These are phyloP conservation scores for Hemibagrus wyckioides DNA, from an alignment of 2,113 vertebrate species.

Conservation along the genomic window DNA sequence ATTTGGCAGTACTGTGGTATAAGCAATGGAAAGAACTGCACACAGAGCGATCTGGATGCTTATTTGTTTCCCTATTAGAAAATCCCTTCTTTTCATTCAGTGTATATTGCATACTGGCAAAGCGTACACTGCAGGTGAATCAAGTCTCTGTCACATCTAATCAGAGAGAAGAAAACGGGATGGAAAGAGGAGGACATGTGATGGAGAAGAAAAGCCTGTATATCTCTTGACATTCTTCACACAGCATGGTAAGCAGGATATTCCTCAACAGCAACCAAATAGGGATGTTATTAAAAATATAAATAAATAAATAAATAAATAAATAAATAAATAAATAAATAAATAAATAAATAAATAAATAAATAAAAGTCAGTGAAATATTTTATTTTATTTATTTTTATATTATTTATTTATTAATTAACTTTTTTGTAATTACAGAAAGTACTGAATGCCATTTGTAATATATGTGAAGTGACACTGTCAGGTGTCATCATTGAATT, in stretches of 20 bases:
- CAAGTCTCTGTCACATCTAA: constrained; percentile 62
- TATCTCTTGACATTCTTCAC: constrained; percentile 29
- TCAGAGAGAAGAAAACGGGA: constrained; percentile 58
- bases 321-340: too few relatives aligned
- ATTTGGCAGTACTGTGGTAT: constrained; percentile 50
- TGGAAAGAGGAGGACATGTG: constrained; percentile 50
- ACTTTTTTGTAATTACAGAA: too few relatives aligned
- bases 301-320: too few relatives aligned
- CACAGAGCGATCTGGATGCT: constrained; percentile 58
- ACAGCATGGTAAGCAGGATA: constrained; percentile 8
- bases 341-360: too few relatives aligned
- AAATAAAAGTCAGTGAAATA: too few relatives aligned
- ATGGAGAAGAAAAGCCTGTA: constrained; percentile 40
- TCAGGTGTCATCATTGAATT: too few relatives aligned
- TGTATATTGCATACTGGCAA: constrained; percentile 57
- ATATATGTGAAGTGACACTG: too few relatives aligned
- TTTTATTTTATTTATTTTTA: too few relatives aligned
- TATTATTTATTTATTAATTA: too few relatives aligned
- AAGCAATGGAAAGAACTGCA: constrained; percentile 62
- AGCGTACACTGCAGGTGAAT: constrained; percentile 63
- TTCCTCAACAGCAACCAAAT: constrained; percentile 3
- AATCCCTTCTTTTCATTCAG: constrained; percentile 60
- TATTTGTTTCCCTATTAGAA: constrained; percentile 67
- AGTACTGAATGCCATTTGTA: too few relatives aligned
- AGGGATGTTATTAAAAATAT: constrained; percentile 8